Percentiles rank a stretch among this genome's conserved stretches.
These are phyloP conservation scores for Eupelmus urozonus DNA, from an alignment of 2,888 invertebrate genomes.

Conservation along the genomic window DNA sequence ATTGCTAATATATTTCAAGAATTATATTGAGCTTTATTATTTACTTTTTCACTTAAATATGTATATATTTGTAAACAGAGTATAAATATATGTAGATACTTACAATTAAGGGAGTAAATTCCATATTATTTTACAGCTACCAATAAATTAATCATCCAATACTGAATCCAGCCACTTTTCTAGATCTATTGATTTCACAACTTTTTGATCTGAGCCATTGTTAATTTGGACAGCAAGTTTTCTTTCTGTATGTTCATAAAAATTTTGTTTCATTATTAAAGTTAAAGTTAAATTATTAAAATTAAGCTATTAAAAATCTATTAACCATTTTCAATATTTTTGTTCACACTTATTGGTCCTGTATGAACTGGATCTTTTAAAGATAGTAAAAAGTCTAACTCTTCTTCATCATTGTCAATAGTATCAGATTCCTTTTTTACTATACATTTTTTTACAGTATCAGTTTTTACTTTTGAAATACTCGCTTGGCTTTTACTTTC, in stretches of 20 bases:
- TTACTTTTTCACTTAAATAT: conserved; percentile 32
- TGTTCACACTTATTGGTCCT: conserved; percentile 38
- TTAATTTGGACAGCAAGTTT: conserved; percentile 21
- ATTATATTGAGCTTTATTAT: conserved; percentile 19
- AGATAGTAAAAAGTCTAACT: conserved; percentile 71
- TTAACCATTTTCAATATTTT: conserved; percentile 48
- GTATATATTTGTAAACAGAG: conserved; percentile 27
- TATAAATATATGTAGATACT: conserved; percentile 35
- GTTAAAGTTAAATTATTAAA: conserved; percentile 3
- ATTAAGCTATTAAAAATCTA: conserved; percentile 21
- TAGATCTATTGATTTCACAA: conserved; percentile 69
- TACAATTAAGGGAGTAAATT: conserved; percentile 44
- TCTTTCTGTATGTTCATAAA: conserved; percentile 43
- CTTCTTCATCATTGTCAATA: conserved; percentile 63
- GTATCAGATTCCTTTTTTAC: not conserved
- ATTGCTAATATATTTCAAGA: conserved; percentile 14
- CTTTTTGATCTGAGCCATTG: conserved; percentile 25
- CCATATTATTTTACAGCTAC: conserved; percentile 32
- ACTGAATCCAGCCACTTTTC: conserved; percentile 74
- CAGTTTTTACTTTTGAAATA: conserved; percentile 4
- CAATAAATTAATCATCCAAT: conserved; percentile 66
- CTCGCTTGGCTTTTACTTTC: not conserved
- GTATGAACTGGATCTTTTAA: conserved; percentile 66
- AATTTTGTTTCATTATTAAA: not conserved
- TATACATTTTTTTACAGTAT: conserved; percentile 6